Conservation (phyloP, 2,797 vertebrate species). For the Cygnus olor region DNA sequence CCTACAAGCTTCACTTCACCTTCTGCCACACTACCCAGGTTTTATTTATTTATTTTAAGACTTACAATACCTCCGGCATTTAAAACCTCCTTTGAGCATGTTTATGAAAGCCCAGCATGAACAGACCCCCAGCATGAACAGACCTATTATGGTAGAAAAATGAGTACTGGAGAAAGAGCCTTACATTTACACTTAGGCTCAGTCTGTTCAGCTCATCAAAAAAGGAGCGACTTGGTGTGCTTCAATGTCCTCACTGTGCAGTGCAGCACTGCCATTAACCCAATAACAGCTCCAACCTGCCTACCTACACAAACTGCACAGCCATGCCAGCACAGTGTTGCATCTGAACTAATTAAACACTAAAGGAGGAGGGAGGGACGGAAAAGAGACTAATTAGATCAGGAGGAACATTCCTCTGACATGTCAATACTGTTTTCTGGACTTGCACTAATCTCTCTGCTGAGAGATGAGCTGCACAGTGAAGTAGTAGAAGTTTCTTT, state of each 20-base stretch:
- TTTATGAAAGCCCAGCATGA: neutral
- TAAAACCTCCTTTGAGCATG: neutral
- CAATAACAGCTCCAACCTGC: neutral
- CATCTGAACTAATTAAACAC: neutral
- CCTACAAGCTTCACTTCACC: neutral
- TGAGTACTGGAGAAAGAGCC: neutral
- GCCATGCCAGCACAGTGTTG: neutral
- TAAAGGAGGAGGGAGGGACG: neutral
- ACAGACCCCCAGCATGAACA: neutral
- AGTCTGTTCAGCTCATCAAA: neutral
- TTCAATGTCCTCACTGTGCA: rapidly evolving
- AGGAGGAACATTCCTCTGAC: neutral
- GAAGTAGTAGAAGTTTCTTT: neutral
- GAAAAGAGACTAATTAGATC: neutral
- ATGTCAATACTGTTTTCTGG: neutral
- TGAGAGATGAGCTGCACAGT: neutral
- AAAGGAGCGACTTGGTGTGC: neutral
- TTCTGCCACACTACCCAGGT: neutral
- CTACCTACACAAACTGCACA: neutral
- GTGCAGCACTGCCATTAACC: neutral
- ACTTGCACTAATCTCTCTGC: neutral
- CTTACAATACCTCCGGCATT: neutral
- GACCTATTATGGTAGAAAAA: neutral
- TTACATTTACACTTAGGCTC: neutral
- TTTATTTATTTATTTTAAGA: neutral